Evolutionary conservation across 2,888 invertebrate genomes (phyloP).

Genomic region (Macaria liturata): DNA sequence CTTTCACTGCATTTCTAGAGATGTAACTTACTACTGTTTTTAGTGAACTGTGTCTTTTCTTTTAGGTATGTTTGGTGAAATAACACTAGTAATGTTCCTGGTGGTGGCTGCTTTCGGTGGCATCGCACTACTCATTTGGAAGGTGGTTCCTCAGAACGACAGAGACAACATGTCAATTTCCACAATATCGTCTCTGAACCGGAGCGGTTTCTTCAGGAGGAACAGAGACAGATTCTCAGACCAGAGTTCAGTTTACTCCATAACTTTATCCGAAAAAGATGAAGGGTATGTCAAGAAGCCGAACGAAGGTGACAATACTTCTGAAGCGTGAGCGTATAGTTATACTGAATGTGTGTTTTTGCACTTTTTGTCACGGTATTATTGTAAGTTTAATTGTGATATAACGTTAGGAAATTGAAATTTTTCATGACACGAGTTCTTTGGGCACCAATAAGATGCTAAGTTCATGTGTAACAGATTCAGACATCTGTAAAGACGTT

Average conservation of each 20-base stretch:
- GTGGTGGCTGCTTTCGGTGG: slow-evolving; percentile 84
- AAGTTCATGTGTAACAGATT: too few relatives aligned
- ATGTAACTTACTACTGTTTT: too few relatives aligned
- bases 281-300: slow-evolving; percentile 62
- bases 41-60: slow-evolving; percentile 29
- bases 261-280: slow-evolving; percentile 75
- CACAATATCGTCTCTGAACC: slow-evolving; percentile 70
- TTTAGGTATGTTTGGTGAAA: slow-evolving; percentile 76
- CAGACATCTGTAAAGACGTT: too few relatives aligned
- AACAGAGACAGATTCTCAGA: slow-evolving; percentile 75
- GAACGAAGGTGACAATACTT: slow-evolving; percentile 73
- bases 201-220: slow-evolving; percentile 66
- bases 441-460: neutral
- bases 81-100: slow-evolving; percentile 80
- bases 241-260: slow-evolving; percentile 75
- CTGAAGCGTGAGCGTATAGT: slow-evolving; percentile 65
- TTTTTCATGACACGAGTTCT: slow-evolving; percentile 6
- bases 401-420: slow-evolving; percentile 20
- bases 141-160: slow-evolving; percentile 79
- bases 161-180: slow-evolving; percentile 76
- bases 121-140: slow-evolving; percentile 80
- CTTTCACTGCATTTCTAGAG: too few relatives aligned
- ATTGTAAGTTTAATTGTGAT: slow-evolving; percentile 33
- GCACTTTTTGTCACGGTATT: slow-evolving; percentile 39
- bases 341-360: slow-evolving; percentile 35